Percentiles rank a stretch among this genome's conserved stretches.
phyloP scores from a whole-genome alignment of 2,888 invertebrate species.

The Kryphioiulus occultus region DNA sequence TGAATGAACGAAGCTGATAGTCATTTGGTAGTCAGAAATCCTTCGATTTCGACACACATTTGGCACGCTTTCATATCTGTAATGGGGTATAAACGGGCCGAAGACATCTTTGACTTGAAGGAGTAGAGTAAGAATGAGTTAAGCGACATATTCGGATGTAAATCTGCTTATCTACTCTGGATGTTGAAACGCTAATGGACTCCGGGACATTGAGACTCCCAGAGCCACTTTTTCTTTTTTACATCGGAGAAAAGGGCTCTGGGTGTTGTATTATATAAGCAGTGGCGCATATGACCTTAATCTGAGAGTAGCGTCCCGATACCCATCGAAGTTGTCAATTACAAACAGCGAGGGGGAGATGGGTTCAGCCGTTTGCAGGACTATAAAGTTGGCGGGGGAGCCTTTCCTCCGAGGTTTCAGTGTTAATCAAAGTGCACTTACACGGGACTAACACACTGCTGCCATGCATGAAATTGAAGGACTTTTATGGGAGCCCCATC shows the following conservation, averaged over 20 bases:
- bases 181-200: background rate
- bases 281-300: background rate
- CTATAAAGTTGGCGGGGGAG: slow-evolving; percentile 4
- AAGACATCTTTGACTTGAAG: background rate
- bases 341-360: slow-evolving; percentile 15
- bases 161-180: background rate
- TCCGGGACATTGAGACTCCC: background rate
- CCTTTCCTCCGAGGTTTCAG: slow-evolving; percentile 11
- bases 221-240: slow-evolving; percentile 3
- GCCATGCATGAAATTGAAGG: slow-evolving; percentile 25
- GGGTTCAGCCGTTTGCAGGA: background rate
- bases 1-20: no score
- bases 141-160: background rate
- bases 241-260: no score
- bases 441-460: slow-evolving; percentile 22
- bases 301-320: background rate
- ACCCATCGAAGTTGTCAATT: slow-evolving; percentile 24
- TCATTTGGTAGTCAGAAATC: no score
- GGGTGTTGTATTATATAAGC: background rate
- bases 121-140: background rate
- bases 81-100: no score
- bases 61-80: no score
- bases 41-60: no score
- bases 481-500: background rate
- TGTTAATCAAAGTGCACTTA: slow-evolving; percentile 24